phyloP scores from a whole-genome alignment of 2,888 invertebrate species.

The Ophioninae sp. region DNA sequence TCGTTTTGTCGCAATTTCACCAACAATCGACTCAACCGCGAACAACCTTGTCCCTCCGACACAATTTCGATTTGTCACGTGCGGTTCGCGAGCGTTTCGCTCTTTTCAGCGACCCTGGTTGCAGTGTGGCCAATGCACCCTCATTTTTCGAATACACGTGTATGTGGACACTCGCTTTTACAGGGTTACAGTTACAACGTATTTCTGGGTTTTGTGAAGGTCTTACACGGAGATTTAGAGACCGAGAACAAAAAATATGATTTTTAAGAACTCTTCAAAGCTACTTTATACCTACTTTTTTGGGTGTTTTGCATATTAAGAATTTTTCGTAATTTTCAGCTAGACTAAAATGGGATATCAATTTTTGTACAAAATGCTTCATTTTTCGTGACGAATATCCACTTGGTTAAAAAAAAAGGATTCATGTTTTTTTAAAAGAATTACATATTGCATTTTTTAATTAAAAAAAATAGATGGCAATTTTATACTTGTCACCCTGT shows the following conservation, averaged over 20 bases:
- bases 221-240: background rate
- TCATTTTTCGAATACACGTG: no score
- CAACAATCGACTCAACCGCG: background rate
- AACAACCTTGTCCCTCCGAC: slow-evolving; percentile 9
- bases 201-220: background rate
- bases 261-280: background rate
- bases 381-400: background rate
- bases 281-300: background rate
- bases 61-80: slow-evolving; percentile 28
- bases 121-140: no score
- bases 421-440: background rate
- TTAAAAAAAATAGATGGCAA: no score
- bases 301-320: background rate
- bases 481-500: background rate
- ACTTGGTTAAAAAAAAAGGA: background rate
- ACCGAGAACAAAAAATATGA: background rate
- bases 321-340: background rate
- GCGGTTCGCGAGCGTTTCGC: slow-evolving; percentile 50
- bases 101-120: background rate
- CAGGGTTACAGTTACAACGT: no score
- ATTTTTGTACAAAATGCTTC: background rate
- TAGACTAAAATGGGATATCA: background rate
- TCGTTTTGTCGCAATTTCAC: background rate
- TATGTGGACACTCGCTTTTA: no score
- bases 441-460: background rate